Evolutionary conservation across 2,888 invertebrate genomes (phyloP).

Genomic region (Lacanobia wlatinum): DNA sequence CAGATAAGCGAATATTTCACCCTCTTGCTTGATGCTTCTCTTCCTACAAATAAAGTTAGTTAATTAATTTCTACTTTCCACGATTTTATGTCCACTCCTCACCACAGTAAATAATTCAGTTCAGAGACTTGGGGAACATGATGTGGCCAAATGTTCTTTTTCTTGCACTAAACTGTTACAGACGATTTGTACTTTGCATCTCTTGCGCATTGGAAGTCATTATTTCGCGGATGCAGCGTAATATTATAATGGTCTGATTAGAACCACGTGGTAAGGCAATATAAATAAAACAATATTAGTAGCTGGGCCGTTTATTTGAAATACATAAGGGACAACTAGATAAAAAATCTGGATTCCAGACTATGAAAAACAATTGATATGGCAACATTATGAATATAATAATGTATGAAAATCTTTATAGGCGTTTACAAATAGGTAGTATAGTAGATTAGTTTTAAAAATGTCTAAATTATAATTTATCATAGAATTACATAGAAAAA

Average conservation of each 20-base stretch:
- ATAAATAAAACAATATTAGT: slow-evolving; percentile 72
- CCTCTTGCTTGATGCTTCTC: too few relatives aligned
- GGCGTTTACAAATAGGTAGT: slow-evolving; percentile 74
- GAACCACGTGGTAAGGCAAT: neutral
- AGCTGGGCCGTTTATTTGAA: slow-evolving; percentile 88
- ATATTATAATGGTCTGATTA: too few relatives aligned
- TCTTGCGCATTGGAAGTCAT: too few relatives aligned
- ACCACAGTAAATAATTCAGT: too few relatives aligned
- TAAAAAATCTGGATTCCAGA: slow-evolving; percentile 87
- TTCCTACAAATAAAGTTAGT: too few relatives aligned
- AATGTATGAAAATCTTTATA: slow-evolving; percentile 77
- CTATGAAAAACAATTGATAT: slow-evolving; percentile 89
- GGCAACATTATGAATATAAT: slow-evolving; percentile 85
- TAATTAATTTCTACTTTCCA: too few relatives aligned
- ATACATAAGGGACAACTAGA: slow-evolving; percentile 87
- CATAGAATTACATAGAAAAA: slow-evolving; percentile 74
- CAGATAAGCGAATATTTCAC: too few relatives aligned
- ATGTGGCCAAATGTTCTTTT: too few relatives aligned
- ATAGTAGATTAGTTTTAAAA: slow-evolving; percentile 75
- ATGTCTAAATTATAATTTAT: slow-evolving; percentile 74
- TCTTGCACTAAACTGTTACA: too few relatives aligned
- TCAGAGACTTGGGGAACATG: too few relatives aligned
- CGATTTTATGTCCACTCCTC: too few relatives aligned
- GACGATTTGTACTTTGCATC: too few relatives aligned
- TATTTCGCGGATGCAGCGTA: neutral